These are phyloP conservation scores for Psammodynastes pulverulentus DNA, from an alignment of 2,113 vertebrate genomes.

Conservation along the genomic window DNA sequence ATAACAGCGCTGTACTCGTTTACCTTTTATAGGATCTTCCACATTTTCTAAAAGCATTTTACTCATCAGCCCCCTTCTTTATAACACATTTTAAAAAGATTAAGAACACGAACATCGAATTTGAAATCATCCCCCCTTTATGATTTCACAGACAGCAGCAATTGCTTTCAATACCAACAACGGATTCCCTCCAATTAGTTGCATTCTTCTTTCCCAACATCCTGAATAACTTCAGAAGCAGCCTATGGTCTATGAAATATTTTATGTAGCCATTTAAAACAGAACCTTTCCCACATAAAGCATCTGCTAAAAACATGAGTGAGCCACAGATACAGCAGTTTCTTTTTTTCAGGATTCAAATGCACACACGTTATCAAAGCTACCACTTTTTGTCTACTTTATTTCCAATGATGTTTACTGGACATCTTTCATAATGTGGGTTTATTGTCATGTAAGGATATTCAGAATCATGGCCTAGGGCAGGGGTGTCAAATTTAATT, in stretches of 20 bases:
- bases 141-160: slow-evolving; percentile 29
- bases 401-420: not conserved
- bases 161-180: slow-evolving; percentile 28
- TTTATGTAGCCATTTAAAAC: slow-evolving; percentile 18
- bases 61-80: slow-evolving; percentile 37
- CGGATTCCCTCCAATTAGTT: slow-evolving; percentile 25
- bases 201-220: slow-evolving; percentile 22
- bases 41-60: slow-evolving; percentile 42
- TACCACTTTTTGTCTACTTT: not conserved
- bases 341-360: not conserved
- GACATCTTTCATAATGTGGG: not conserved
- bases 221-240: slow-evolving; percentile 19
- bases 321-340: not conserved
- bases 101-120: slow-evolving; percentile 18
- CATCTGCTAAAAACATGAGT: slow-evolving; percentile 1
- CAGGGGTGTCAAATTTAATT: too few species aligned
- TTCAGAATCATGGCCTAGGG: not conserved
- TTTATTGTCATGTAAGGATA: not conserved
- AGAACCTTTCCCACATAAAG: not conserved
- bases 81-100: slow-evolving; percentile 3
- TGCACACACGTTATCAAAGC: slow-evolving; percentile 14
- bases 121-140: slow-evolving; percentile 36
- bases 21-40: slow-evolving; percentile 45
- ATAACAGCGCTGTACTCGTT: slow-evolving; percentile 46
- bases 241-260: slow-evolving; percentile 16